Conservation (phyloP, 2,797 vertebrate species). For the Philypnodon macrostomus region DNA sequence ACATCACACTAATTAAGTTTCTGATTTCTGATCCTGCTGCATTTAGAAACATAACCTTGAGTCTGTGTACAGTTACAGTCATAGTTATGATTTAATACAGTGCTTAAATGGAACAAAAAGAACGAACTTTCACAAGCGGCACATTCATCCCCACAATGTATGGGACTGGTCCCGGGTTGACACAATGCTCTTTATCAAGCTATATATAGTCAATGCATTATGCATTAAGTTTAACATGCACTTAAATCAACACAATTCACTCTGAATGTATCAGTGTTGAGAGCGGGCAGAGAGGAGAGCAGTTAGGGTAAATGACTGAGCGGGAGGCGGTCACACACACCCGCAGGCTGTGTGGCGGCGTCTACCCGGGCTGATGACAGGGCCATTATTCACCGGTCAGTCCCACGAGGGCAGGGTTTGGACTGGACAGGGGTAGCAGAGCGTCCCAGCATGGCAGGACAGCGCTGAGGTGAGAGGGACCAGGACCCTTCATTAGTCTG, state of each 20-base stretch:
- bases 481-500: constrained; percentile 73
- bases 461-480: constrained; percentile 66
- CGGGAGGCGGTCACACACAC: constrained; percentile 62
- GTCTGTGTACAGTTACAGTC: constrained; percentile 62
- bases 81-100: constrained; percentile 72
- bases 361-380: constrained; percentile 88
- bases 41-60: constrained; percentile 78
- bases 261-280: constrained; percentile 67
- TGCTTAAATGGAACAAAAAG: constrained; percentile 76
- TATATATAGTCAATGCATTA: constrained; percentile 77
- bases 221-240: constrained; percentile 73
- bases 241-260: constrained; percentile 74
- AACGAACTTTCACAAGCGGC: constrained; percentile 68
- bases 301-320: constrained; percentile 64
- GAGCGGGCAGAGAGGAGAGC: constrained; percentile 54
- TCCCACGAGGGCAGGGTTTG: constrained; percentile 84
- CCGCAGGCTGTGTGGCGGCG: constrained; percentile 68
- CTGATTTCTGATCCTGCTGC: constrained; percentile 74
- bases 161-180: constrained; percentile 65
- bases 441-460: constrained; percentile 64
- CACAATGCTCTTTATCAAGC: constrained; percentile 76
- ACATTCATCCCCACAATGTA: constrained; percentile 75
- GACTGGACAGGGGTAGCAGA: constrained; percentile 72
- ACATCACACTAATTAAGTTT: constrained; percentile 71
- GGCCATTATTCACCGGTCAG: constrained; percentile 92